Evolutionary conservation across 2,113 vertebrate species (phyloP), one percentile per base, ranked within the genome.

Genomic region (Mobula birostris): DNA sequence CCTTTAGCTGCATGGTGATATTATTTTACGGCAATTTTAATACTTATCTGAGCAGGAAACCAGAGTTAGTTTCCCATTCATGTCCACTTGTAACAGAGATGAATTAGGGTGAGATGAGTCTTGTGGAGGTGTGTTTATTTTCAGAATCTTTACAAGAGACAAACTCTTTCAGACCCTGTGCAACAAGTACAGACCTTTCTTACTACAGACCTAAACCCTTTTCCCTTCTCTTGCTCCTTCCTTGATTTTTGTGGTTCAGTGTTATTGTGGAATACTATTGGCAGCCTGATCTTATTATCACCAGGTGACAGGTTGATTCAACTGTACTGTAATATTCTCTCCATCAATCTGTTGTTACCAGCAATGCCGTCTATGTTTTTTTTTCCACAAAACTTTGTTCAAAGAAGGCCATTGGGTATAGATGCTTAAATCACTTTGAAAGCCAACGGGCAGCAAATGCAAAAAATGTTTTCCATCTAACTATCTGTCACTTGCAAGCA

Each of bases 351-450:
- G 83, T n/a, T 87, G 58, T n/a, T 27, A 63, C 3, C 58, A 63
- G 83, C 27, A 88, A 63, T 88, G 56, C 9, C 14, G 83, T 56
- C 11, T 48, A 48, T 48, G 48, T 48, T 48, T 48, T 63, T 63
- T 12, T 61, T 87, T 87, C 58, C 58, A 63, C 3, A n/a, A n/a
- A 87, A 63, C 56, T 87, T 24, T 61, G 5, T 24, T 61, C 61
- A 24, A 87, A 87, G 58, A 7, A 70, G 29, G n/a, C 17, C 63
- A 72, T 17, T 92, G 32, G 15, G 88, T 92, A 24, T 40, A 40
- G 36, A 91, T 21, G 61, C 36, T 91, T 72, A 40, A 92, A 70
- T 92, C 90, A 72, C 68, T 92, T 70, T 72, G n/a, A 72, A 92
- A 92, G 32, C 66, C 5, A 72, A 70, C 32, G 24, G n/a, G 68